A percentile compares a stretch with the other conserved stretches of the same genome.
Evolutionary conservation across 2,797 vertebrate genomes (phyloP).

Genomic region (Spheniscus humboldti): DNA sequence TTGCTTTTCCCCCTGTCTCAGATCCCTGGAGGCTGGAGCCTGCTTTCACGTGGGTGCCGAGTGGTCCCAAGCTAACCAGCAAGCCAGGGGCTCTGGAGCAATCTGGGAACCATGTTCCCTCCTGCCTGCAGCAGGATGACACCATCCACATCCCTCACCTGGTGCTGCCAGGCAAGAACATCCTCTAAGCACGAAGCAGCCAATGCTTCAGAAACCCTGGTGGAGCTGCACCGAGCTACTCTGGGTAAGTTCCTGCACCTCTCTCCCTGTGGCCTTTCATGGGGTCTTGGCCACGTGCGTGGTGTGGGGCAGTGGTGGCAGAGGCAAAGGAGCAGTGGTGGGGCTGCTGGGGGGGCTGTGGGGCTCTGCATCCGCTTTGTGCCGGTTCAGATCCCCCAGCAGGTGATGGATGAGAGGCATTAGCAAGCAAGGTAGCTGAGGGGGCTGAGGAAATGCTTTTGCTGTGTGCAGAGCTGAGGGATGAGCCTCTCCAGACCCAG

Average conservation of each 20-base stretch:
- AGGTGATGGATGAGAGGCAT: neutral
- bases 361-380: neutral
- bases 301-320: neutral
- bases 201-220: neutral
- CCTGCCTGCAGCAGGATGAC: neutral
- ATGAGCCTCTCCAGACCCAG: neutral
- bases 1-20: rapidly evolving
- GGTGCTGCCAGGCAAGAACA: rapidly evolving
- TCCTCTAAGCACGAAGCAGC: neutral
- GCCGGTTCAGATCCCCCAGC: neutral
- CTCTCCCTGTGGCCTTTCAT: rapidly evolving
- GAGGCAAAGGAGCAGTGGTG: neutral
- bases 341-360: neutral
- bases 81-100: neutral
- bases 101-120: neutral
- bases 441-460: neutral
- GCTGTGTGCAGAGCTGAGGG: neutral
- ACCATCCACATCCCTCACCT: neutral
- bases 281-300: rapidly evolving
- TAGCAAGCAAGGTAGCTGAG: neutral
- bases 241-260: neutral
- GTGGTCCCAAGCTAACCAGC: neutral
- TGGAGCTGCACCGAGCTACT: rapidly evolving
- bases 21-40: neutral
- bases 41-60: neutral